Base-by-base conservation (phyloP, 1,140 invertebrate genomes). In the Hypothenemus hampei region DNA sequence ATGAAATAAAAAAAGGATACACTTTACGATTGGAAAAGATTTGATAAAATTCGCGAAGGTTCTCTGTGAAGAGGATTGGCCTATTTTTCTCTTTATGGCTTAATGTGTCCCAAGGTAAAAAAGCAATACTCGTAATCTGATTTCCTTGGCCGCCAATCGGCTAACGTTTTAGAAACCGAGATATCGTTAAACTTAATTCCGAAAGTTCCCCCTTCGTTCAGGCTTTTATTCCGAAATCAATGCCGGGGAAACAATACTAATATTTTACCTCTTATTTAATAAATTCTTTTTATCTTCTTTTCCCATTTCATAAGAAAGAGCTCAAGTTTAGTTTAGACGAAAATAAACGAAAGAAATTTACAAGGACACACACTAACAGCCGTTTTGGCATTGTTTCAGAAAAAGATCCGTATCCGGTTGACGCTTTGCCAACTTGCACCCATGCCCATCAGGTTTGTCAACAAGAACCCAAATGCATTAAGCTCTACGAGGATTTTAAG, bases 371-470 rank as follows among this genome's bases (percentile, higher is more conserved):
- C 22, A n/a, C 39, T 26, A 54, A 46, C 43, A 41, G 15, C 31
- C 15, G 22, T 31, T 48, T 53, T 57, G 48, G 52, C 45, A 55
- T 62, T 64, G 51, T 71, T 69, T 40, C 81, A 88, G 89, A 92
- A 65, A 89, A 88, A 77, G 88, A 92, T 76, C 86, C 85, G 10
- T 89, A 89, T 73, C 82, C 87, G 11, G 83, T 91, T 45, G 87
- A 92, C 68, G 85, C 87, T 24, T 76, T 93, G 66, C 87, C 89
- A 40, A 89, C 86, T 24, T 93, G 90, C 74, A 90, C 86, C 70
- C 89, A 92, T 65, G 90, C 90, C 4, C 73, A 91, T 60, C 84
- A 78, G 59, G 85, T 89, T 43, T 93, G 90, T 70, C 81, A 86
- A 65, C 83, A 81, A 62, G 84, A 85, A 58, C 80, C 81, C 37